Conservation (phyloP, 1,140 invertebrate genomes). For the Venturia canescens region DNA sequence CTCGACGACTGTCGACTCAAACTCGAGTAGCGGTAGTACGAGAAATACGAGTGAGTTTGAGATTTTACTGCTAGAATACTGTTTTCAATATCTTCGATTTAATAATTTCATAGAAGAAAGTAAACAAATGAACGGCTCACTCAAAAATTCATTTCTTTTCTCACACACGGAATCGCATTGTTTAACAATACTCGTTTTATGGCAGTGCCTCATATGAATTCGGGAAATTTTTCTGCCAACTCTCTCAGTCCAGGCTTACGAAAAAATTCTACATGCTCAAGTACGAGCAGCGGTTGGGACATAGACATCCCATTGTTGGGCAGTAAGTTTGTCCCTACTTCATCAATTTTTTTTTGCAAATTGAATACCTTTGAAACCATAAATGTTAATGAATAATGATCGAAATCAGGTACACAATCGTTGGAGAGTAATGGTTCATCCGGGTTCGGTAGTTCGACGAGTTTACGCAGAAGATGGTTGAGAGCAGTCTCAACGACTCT, state of each 20-base stretch:
- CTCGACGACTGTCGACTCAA: slow-evolving; percentile 59
- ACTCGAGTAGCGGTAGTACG: slow-evolving; percentile 66
- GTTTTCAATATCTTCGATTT: slow-evolving; percentile 15
- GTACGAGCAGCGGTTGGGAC: slow-evolving; percentile 70
- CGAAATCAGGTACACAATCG: slow-evolving; percentile 68
- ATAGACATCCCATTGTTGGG: slow-evolving; percentile 63
- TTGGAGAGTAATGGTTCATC: slow-evolving; percentile 67
- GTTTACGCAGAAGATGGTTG: slow-evolving; percentile 79
- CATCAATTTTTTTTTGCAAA: slow-evolving; percentile 16
- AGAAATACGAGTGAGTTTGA: slow-evolving; percentile 63
- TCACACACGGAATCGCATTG: no score
- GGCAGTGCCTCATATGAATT: slow-evolving; percentile 68
- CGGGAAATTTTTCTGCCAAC: slow-evolving; percentile 68
- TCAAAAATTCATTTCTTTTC: no score
- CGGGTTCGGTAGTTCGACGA: slow-evolving; percentile 73
- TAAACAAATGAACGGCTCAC: no score
- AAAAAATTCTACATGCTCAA: slow-evolving; percentile 71
- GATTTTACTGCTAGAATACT: not conserved
- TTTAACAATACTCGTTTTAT: slow-evolving; percentile 30
- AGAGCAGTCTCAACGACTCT: slow-evolving; percentile 78
- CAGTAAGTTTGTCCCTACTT: slow-evolving; percentile 63
- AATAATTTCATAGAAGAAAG: not conserved
- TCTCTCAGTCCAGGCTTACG: slow-evolving; percentile 60
- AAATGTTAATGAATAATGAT: not conserved
- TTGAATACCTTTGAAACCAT: not conserved